phyloP scores from a whole-genome alignment of 2,113 vertebrate species.

The Burhinus oedicnemus region DNA sequence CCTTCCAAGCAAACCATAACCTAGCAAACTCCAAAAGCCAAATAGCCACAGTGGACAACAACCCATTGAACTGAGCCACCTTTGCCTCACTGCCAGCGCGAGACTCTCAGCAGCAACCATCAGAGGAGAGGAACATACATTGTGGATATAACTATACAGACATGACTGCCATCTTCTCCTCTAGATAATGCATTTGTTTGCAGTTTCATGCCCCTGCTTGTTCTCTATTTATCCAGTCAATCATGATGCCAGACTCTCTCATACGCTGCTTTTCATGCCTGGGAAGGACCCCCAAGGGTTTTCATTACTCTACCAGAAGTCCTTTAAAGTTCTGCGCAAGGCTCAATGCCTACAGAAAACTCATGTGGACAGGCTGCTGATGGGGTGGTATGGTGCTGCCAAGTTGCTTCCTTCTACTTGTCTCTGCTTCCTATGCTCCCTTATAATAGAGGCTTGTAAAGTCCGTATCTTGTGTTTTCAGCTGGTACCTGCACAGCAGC shows the following conservation, averaged over 20 bases:
- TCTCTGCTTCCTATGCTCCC: neutral
- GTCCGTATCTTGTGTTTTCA: fast-evolving
- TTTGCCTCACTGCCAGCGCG: neutral
- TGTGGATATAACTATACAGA: neutral
- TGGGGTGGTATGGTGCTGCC: neutral
- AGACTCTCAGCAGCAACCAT: neutral
- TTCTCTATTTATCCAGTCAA: neutral
- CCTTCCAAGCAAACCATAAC: neutral
- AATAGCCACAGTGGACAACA: fast-evolving
- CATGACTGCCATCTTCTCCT: neutral
- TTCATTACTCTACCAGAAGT: neutral
- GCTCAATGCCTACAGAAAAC: neutral
- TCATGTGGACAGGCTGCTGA: neutral
- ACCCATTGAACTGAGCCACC: neutral
- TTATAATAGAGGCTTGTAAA: neutral
- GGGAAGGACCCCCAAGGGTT: neutral
- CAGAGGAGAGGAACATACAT: fast-evolving
- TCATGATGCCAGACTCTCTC: neutral
- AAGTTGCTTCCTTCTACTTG: neutral
- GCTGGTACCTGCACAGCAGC: neutral
- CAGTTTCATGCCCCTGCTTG: neutral
- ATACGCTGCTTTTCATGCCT: neutral
- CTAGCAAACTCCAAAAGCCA: neutral
- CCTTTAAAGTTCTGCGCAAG: neutral
- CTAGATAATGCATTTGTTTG: neutral